Evolutionary conservation across 2,888 invertebrate genomes (phyloP).

Genomic region (Slavum lentiscoides): DNA sequence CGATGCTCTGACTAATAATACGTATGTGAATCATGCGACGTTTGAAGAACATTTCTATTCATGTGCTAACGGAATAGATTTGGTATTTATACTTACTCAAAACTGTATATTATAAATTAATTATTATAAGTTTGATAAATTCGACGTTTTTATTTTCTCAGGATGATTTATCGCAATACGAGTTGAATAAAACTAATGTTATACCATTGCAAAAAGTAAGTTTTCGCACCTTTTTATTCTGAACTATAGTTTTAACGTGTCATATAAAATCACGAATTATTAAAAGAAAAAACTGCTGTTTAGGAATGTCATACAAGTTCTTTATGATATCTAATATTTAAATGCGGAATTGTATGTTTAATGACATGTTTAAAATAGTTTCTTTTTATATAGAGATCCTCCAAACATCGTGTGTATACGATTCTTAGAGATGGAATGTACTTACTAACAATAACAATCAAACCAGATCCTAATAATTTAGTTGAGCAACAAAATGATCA

Average conservation of each 20-base stretch:
- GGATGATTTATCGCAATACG: conserved; percentile 27
- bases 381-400: conserved; percentile 55
- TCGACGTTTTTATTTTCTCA: conserved; percentile 7
- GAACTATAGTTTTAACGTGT: background rate
- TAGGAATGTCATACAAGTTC: too few relatives aligned
- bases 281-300: background rate
- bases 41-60: conserved; percentile 20
- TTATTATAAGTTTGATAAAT: background rate
- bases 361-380: too few relatives aligned
- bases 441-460: conserved; percentile 65
- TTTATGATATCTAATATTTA: too few relatives aligned
- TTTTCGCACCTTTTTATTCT: background rate
- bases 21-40: background rate
- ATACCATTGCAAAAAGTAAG: conserved; percentile 13
- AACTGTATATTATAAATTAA: background rate
- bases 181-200: background rate
- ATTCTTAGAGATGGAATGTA: conserved; percentile 75
- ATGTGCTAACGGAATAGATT: conserved; percentile 21
- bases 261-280: background rate
- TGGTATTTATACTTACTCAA: conserved; percentile 20
- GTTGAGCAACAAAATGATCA: conserved; percentile 20
- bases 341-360: background rate
- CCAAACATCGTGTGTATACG: conserved; percentile 63
- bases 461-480: conserved; percentile 57
- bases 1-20: conserved; percentile 3